Evolutionary conservation across 2,888 invertebrate species (phyloP), one percentile per base, ranked within the genome.

Genomic region (Cheilosia pagana): DNA sequence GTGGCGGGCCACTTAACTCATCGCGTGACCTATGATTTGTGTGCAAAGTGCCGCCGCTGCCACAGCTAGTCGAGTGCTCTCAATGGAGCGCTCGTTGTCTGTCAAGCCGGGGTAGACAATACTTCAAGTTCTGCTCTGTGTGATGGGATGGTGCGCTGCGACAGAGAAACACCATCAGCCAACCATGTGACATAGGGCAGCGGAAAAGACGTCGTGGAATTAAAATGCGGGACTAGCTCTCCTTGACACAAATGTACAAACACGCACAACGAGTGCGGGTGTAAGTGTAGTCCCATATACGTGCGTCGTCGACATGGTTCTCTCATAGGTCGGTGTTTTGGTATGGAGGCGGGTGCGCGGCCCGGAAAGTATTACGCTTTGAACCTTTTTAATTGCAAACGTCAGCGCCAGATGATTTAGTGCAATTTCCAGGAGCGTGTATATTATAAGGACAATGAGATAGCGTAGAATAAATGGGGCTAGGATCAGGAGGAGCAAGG

Each of bases 371-470:
- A 68, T 67, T 68, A 65, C 52, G 74, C 74, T 79, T 68, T 74
- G 79, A 79, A 78, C 83, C 83, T 83, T 83, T 35, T 83, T 83
- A 83, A 83, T 83, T 83, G 74, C 83, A 79, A 74, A 83, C 78
- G 83, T 83, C 83, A 83, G 57, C 79, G 78, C 14, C 78, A 83
- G 83, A 83, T 79, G 83, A 83, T 79, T 83, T 79, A 83, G 68
- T 83, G 74, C 68, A 83, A 83, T 83, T 78, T 68, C 79, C 78
- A 68, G 60, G 60, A 67, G 31, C 50, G 21, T 41, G 48, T 57
- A n/a, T 59, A 67, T 41, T 48, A 7, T 50, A 62, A 62, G 63
- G 76, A 65, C 52, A 65, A 35, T 35, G 55, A 31, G 25, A 50
- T 31, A 8, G 60, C 25, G 35, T 6, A 41, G 52, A 25, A 78